Base-by-base conservation (phyloP, 2,797 vertebrate species). In the Myripristis jacobus region DNA sequence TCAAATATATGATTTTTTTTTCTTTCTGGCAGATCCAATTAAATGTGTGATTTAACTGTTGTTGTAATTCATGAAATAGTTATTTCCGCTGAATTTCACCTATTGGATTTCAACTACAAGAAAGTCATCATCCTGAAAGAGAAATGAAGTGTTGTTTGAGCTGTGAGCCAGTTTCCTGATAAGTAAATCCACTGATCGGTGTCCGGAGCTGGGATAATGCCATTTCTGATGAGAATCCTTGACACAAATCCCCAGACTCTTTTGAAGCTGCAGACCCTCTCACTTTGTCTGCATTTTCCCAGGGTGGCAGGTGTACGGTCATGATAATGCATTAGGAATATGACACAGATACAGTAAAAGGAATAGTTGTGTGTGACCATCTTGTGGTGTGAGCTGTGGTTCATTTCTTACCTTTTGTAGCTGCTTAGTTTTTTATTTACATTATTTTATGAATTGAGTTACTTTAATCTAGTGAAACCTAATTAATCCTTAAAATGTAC, bases 211-310 rank as follows among this genome's bases (percentile, higher is more conserved):
- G 78, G 79, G 79, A 87, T 83, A 79, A 80, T 52, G 58, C 61
- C 10, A 3, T 71, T 84, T 79, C 55, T 84, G 50, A 88, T 83
- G 80, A 73, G 62, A 89, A 77, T 79, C 67, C 79, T 81, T 79
- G 82, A 86, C 79, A 89, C 68, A 87, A 86, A 87, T 87, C 81
- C 67, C 54, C 68, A 67, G 29, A 68, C 52, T 34, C 19, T 75
- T 89, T 87, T 88, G 81, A 88, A 85, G 80, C 81, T 66, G 34
- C 59, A 63, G 73, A 66, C 76, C 71, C 44, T 78, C 73, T 84
- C 66, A 73, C 57, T 68, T 63, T 18, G 3, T 50, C 50, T 16
- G 38, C 16, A 70, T 63, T 63, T 73, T 77, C 55, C 31, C n/a
- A 25, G 50, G 51, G 66, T 75, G 79, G 62, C 77, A 82, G 83